These are phyloP conservation scores for Ctenopoma kingsleyae DNA, from an alignment of 2,797 vertebrate genomes.

Conservation along the genomic window DNA sequence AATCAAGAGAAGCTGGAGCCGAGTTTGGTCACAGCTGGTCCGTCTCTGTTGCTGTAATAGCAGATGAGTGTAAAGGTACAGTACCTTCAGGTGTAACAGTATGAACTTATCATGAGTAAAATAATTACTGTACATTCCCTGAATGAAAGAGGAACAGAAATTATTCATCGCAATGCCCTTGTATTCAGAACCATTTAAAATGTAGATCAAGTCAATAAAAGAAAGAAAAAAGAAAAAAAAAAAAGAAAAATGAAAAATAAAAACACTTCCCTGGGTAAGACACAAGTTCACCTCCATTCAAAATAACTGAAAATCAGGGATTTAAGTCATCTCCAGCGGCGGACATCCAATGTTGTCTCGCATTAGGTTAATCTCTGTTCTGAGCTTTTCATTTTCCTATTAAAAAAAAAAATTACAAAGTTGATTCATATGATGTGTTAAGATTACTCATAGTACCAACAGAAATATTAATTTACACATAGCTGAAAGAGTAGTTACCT, in stretches of 20 bases:
- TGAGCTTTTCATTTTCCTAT: constrained; percentile 83
- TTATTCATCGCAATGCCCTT: neutral
- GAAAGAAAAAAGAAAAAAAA: too few relatives aligned
- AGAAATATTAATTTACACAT: neutral
- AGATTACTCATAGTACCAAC: neutral
- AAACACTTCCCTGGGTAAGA: neutral
- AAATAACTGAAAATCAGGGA: constrained; percentile 3
- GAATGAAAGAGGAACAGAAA: constrained; percentile 1
- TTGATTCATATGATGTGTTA: neutral
- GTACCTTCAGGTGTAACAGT: neutral
- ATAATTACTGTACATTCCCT: constrained; percentile 2
- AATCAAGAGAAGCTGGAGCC: neutral
- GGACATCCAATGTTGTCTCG: constrained; percentile 46
- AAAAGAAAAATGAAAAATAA: neutral
- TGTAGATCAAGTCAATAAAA: neutral
- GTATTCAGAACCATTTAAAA: constrained; percentile 13
- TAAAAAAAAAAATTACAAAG: constrained; percentile 33
- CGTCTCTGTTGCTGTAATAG: neutral
- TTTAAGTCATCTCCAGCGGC: constrained; percentile 37
- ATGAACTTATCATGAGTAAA: neutral
- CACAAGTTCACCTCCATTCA: neutral
- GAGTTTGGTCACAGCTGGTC: neutral
- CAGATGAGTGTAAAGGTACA: constrained; percentile 8
- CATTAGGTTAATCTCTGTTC: constrained; percentile 61
- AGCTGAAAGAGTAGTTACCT: constrained; percentile 79